phyloP scores from a whole-genome alignment of 2,113 vertebrate species.

The Vanacampus margaritifer region DNA sequence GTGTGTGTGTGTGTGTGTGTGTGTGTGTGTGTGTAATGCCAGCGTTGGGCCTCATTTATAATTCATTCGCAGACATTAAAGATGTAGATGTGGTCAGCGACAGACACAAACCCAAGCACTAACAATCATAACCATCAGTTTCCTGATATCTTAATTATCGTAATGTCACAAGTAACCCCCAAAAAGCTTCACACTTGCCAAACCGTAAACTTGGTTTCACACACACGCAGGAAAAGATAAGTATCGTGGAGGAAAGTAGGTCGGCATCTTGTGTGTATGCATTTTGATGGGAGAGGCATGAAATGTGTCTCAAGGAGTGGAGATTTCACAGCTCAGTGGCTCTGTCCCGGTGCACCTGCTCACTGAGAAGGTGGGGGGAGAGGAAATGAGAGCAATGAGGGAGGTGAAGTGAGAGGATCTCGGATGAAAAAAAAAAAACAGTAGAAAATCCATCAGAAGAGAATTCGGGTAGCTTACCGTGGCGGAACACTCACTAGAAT shows the following conservation, averaged over 20 bases:
- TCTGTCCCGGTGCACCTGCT: slow-evolving; percentile 67
- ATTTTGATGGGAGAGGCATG: slow-evolving; percentile 36
- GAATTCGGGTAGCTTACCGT: slow-evolving; percentile 7
- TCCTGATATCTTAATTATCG: not conserved
- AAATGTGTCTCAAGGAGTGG: slow-evolving; percentile 54
- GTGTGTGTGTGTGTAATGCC: slow-evolving; percentile 21
- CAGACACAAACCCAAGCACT: not conserved
- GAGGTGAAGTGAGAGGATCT: slow-evolving; percentile 29
- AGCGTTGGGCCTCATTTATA: slow-evolving; percentile 56
- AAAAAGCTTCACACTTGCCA: not conserved
- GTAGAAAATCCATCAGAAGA: slow-evolving; percentile 29
- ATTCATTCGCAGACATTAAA: slow-evolving; percentile 68
- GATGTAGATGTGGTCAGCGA: slow-evolving; percentile 71
- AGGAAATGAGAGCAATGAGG: slow-evolving; percentile 29
- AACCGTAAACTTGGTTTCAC: not conserved
- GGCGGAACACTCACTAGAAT: slow-evolving; percentile 6
- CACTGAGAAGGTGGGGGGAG: slow-evolving; percentile 31
- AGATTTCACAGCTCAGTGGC: slow-evolving; percentile 65
- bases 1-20: slow-evolving; percentile 15
- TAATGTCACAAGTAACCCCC: not conserved
- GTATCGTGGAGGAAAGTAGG: slow-evolving; percentile 28
- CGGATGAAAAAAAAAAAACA: slow-evolving; percentile 14
- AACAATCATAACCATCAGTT: not conserved
- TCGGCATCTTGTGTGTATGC: slow-evolving; percentile 28
- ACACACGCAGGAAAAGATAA: slow-evolving; percentile 16